Conservation (phyloP, 2,888 invertebrate species). For the Cryptocheilus praepositus region DNA sequence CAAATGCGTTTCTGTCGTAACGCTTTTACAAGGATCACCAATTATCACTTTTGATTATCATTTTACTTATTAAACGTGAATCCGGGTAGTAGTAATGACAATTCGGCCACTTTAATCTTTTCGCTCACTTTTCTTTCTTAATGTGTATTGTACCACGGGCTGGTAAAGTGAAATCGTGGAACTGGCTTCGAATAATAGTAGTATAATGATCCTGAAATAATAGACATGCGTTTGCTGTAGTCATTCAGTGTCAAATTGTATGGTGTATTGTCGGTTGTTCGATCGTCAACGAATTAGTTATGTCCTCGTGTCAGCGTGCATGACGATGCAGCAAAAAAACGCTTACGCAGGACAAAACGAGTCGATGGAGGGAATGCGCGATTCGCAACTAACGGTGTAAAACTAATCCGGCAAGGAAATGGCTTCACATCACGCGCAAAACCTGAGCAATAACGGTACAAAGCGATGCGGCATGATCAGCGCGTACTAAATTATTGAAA, state of each 20-base stretch:
- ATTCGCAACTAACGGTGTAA: not conserved
- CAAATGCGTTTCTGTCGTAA: not conserved
- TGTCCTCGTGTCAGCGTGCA: no score
- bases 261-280: not conserved
- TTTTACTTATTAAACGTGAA: constrained; percentile 5
- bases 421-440: constrained; percentile 30
- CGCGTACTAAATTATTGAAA: not conserved
- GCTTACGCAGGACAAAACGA: not conserved
- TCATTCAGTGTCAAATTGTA: constrained; percentile 17
- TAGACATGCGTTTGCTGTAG: constrained; percentile 48
- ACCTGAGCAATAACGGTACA: not conserved
- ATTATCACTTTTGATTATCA: not conserved
- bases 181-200: constrained; percentile 74
- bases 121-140: constrained; percentile 71
- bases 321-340: not conserved
- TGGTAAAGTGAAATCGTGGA: constrained; percentile 73
- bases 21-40: not conserved
- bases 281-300: no score
- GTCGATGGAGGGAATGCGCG: no score
- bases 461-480: constrained; percentile 16
- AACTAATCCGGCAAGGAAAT: constrained; percentile 20
- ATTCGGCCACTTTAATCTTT: constrained; percentile 51
- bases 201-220: constrained; percentile 71
- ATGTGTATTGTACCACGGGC: constrained; percentile 73
- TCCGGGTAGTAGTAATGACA: constrained; percentile 35